These are phyloP conservation scores for Darevskia mixta DNA, from an alignment of 2,797 vertebrate species.

Conservation along the genomic window DNA sequence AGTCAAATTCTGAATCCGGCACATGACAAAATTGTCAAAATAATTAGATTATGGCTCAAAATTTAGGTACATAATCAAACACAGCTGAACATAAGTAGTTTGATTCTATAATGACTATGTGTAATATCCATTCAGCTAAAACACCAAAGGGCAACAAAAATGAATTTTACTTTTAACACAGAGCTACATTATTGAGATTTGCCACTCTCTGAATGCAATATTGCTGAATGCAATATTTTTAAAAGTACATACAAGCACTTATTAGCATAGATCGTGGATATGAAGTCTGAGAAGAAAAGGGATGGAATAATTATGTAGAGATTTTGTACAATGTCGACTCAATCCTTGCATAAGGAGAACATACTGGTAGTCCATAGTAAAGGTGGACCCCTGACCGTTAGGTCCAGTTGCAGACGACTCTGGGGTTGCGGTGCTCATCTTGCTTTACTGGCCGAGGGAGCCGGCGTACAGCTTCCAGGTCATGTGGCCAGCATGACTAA, in stretches of 20 bases:
- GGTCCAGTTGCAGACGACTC: too few species aligned
- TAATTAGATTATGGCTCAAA: not conserved
- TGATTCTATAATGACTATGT: not conserved
- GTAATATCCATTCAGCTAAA: not conserved
- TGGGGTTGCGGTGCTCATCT: too few species aligned
- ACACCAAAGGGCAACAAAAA: not conserved
- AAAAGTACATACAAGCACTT: not conserved
- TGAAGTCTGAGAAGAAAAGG: not conserved
- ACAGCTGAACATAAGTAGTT: not conserved
- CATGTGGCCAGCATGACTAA: too few species aligned
- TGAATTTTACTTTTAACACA: constrained; percentile 22
- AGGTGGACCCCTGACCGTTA: too few species aligned
- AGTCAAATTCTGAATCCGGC: not conserved
- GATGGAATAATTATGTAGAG: not conserved
- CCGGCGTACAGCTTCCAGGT: too few species aligned
- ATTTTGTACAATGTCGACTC: not conserved
- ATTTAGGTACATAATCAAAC: not conserved
- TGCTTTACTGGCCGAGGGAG: too few species aligned
- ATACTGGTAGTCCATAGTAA: not conserved
- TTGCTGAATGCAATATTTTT: not conserved
- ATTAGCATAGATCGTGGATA: not conserved
- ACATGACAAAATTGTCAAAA: not conserved
- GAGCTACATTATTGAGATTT: not conserved
- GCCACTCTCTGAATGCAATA: not conserved
- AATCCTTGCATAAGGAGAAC: not conserved